Evolutionary conservation across 92 coral and sea anemone genomes (phyloP).

Genomic region (Phymanthus crucifer): DNA sequence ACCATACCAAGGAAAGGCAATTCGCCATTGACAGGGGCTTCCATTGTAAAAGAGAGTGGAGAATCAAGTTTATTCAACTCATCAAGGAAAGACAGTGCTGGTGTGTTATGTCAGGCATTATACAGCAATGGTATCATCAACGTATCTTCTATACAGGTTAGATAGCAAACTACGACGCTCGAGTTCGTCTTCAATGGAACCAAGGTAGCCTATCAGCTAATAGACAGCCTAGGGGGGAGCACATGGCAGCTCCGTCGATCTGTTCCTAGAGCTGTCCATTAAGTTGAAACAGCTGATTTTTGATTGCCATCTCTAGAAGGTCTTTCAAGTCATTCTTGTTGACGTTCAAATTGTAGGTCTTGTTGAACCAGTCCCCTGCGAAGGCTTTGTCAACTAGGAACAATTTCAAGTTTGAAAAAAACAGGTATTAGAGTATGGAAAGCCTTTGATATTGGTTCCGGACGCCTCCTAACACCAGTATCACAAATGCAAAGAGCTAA

Average conservation of each 20-base stretch:
- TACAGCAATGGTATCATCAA: neutral
- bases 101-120: neutral
- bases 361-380: no score
- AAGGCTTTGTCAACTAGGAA: neutral
- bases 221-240: no score
- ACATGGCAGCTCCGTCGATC: no score
- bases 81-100: neutral
- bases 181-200: no score
- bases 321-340: no score
- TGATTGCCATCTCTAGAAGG: no score
- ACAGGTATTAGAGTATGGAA: conserved; percentile 34
- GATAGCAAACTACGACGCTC: no score
- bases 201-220: no score
- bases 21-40: neutral
- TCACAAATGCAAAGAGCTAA: conserved; percentile 4
- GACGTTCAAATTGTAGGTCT: no score
- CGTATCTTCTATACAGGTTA: neutral
- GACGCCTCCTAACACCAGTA: conserved; percentile 16
- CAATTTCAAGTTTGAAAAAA: conserved; percentile 37
- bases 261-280: no score
- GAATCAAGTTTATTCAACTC: neutral
- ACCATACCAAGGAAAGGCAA: conserved; percentile 3
- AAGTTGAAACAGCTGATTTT: no score
- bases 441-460: conserved; percentile 31
- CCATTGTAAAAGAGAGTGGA: neutral